These are phyloP conservation scores for Poeciliopsis turneri DNA, from an alignment of 2,797 vertebrate genomes.

Conservation along the genomic window DNA sequence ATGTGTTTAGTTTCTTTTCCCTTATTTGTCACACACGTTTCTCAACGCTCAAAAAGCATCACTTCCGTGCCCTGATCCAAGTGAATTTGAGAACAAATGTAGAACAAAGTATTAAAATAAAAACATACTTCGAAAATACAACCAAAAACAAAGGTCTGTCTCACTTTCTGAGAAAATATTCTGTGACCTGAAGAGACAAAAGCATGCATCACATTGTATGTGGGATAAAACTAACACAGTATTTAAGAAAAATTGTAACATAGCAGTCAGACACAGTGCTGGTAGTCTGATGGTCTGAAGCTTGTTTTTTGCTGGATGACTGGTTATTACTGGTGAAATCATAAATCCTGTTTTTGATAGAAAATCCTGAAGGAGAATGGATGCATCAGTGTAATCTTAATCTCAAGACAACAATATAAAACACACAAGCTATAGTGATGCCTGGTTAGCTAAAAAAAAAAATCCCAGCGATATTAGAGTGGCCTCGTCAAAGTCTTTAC, in stretches of 20 bases:
- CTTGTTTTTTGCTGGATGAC: not conserved
- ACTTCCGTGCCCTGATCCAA: not conserved
- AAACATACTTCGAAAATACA: not conserved
- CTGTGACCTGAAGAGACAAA: not conserved
- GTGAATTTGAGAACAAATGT: not conserved
- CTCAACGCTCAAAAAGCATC: not conserved
- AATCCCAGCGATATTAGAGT: not conserved
- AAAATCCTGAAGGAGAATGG: not conserved
- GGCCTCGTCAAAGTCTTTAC: not conserved
- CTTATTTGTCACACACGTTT: not conserved
- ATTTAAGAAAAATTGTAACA: not conserved
- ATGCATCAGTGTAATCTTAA: not conserved
- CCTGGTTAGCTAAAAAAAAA: not conserved
- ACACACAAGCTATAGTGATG: not conserved
- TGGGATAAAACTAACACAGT: not conserved
- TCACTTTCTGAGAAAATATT: not conserved
- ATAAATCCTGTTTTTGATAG: not conserved
- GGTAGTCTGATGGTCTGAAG: not conserved
- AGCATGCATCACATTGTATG: not conserved
- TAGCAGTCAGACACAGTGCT: not conserved
- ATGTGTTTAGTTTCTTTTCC: not conserved
- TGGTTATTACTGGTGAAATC: not conserved
- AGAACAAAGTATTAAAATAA: not conserved
- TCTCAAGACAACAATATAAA: not conserved
- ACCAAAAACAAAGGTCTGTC: not conserved